These are phyloP conservation scores for Noctua janthina DNA, from an alignment of 2,888 invertebrate species.

Conservation along the genomic window DNA sequence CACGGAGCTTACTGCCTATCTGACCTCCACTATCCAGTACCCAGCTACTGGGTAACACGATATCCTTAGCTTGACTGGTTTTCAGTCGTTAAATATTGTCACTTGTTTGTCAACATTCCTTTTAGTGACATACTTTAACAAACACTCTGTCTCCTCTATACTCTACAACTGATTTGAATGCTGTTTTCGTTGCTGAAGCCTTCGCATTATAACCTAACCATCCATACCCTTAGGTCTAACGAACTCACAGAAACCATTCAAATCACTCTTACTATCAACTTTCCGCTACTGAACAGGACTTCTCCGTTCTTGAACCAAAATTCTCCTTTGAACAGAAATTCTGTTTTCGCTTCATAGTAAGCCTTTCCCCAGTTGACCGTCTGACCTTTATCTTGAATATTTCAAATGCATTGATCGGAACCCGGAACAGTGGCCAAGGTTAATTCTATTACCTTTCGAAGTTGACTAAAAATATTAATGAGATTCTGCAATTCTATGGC, in stretches of 20 bases:
- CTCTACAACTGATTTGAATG: background rate
- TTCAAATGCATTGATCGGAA: slow-evolving; percentile 19
- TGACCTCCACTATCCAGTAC: background rate
- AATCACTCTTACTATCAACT: too few species aligned
- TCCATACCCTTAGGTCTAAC: background rate
- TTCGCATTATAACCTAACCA: background rate
- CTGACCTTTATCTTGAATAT: slow-evolving; percentile 16
- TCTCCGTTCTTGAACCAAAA: too few species aligned
- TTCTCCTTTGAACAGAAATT: too few species aligned
- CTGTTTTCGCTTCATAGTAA: background rate
- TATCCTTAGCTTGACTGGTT: background rate
- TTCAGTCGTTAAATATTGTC: background rate
- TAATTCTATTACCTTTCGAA: background rate
- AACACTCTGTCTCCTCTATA: too few species aligned
- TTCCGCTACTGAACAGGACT: too few species aligned
- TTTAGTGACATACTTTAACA: background rate
- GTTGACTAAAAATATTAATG: too few species aligned
- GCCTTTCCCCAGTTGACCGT: too few species aligned
- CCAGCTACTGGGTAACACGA: background rate
- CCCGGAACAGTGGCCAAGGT: background rate
- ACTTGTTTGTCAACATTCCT: background rate
- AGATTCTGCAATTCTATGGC: background rate
- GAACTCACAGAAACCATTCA: too few species aligned
- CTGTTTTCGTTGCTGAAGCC: background rate
- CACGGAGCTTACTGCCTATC: background rate